Evolutionary conservation across 2,888 invertebrate species (phyloP).

Genomic region (Caenorhabditis sp.): DNA sequence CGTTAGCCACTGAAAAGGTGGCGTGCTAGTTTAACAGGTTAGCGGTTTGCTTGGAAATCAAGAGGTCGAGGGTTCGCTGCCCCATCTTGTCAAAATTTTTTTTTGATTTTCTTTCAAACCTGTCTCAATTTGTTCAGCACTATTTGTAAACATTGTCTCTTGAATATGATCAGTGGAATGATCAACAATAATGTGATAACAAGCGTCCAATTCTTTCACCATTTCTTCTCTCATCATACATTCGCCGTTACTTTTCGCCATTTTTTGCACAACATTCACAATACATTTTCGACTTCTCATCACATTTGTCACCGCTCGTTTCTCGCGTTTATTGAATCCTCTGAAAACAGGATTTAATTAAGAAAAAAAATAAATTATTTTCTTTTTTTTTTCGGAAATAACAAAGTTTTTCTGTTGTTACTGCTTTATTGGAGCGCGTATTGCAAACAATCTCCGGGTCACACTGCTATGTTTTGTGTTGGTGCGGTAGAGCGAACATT

Average conservation of each 20-base stretch:
- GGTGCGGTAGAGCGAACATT: too few relatives aligned
- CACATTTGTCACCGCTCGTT: constrained; percentile 58
- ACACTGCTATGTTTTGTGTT: too few relatives aligned
- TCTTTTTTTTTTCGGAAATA: too few relatives aligned
- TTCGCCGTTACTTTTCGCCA: constrained; percentile 24
- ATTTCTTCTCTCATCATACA: constrained; percentile 47
- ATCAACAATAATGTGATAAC: constrained; percentile 57
- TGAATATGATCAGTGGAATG: constrained; percentile 48
- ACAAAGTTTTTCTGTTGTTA: too few relatives aligned
- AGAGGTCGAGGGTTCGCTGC: too few relatives aligned
- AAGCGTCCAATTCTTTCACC: constrained; percentile 50
- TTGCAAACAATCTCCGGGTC: too few relatives aligned
- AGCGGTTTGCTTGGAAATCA: too few relatives aligned
- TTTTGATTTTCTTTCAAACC: constrained; percentile 25
- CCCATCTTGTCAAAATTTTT: constrained; percentile 7
- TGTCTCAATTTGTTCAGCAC: constrained; percentile 48
- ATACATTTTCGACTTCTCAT: constrained; percentile 62
- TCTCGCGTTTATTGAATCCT: constrained; percentile 33
- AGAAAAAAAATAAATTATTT: too few relatives aligned
- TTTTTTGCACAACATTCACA: constrained; percentile 47
- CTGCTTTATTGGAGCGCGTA: too few relatives aligned
- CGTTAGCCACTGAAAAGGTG: too few relatives aligned
- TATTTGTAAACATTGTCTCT: constrained; percentile 46
- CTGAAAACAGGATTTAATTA: constrained; percentile 18
- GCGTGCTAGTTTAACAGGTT: too few relatives aligned